phyloP scores from a whole-genome alignment of 1,140 invertebrate species.

The Drosophila virilis region DNA sequence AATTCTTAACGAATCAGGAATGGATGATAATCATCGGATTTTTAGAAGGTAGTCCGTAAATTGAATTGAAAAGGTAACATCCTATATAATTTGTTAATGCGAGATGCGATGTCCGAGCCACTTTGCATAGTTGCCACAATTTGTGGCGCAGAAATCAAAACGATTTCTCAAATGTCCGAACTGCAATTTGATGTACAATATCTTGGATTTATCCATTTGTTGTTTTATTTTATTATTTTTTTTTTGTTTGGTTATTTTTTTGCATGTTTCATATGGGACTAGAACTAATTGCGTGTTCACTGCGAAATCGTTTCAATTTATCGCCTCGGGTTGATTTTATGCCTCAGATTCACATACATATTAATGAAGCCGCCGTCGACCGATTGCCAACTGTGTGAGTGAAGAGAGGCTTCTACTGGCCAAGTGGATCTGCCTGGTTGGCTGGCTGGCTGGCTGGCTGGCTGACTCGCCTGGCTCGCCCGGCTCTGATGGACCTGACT shows the following conservation, averaged over 20 bases:
- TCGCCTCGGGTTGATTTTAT: constrained; percentile 76
- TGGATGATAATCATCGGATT: too few relatives aligned
- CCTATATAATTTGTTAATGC: constrained; percentile 39
- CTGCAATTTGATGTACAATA: constrained; percentile 56
- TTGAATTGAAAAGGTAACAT: constrained; percentile 18
- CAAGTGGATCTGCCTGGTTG: not conserved
- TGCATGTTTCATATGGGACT: constrained; percentile 34
- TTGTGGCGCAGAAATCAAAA: constrained; percentile 44
- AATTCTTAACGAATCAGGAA: too few relatives aligned
- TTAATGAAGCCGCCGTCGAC: constrained; percentile 55
- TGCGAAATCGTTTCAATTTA: constrained; percentile 78
- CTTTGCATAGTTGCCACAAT: constrained; percentile 28
- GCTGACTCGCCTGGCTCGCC: not conserved
- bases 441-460: constrained; percentile 16
- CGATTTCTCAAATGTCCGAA: constrained; percentile 66
- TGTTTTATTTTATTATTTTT: constrained; percentile 28
- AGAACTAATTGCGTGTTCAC: constrained; percentile 80
- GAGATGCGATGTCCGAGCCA: not conserved
- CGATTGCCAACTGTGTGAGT: constrained; percentile 11
- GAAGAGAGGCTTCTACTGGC: constrained; percentile 12
- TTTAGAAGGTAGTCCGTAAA: not conserved
- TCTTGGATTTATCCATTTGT: constrained; percentile 30
- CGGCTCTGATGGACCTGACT: constrained; percentile 22
- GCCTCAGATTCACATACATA: constrained; percentile 64
- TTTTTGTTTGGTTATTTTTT: constrained; percentile 26